These are phyloP conservation scores for Gastrophryne carolinensis DNA, from an alignment of 2,797 vertebrate genomes.

Conservation along the genomic window DNA sequence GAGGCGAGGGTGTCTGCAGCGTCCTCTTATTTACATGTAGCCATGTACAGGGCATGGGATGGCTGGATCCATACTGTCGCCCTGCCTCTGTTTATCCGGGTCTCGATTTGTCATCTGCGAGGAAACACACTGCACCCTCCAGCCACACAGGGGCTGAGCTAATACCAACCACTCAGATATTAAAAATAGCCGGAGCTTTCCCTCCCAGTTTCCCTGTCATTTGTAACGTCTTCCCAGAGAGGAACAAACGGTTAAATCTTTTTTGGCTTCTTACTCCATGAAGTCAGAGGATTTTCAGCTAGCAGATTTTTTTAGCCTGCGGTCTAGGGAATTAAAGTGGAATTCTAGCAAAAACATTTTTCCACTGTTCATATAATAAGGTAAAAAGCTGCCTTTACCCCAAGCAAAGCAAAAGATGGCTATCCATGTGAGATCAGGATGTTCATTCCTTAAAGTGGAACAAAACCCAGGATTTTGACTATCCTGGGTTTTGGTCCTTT, in stretches of 20 bases:
- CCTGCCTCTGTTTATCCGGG: slow-evolving; percentile 9
- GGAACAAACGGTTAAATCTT: neutral
- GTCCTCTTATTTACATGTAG: slow-evolving; percentile 33
- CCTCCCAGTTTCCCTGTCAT: slow-evolving; percentile 19
- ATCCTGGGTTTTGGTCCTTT: too few relatives aligned
- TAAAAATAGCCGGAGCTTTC: slow-evolving; percentile 43
- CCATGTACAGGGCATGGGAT: neutral
- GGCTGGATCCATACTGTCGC: neutral
- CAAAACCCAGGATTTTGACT: too few relatives aligned
- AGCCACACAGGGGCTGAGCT: slow-evolving; percentile 10
- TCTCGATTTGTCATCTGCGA: slow-evolving; percentile 14
- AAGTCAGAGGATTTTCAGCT: slow-evolving; percentile 20
- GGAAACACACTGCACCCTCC: neutral
- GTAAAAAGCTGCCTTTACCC: too few relatives aligned
- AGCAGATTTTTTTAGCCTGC: too few relatives aligned
- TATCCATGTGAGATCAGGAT: too few relatives aligned
- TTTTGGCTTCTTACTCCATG: neutral
- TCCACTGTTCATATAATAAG: too few relatives aligned
- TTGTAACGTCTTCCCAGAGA: neutral
- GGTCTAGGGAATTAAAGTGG: too few relatives aligned
- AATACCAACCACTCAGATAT: slow-evolving; percentile 16
- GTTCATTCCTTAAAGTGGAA: too few relatives aligned
- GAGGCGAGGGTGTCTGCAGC: neutral
- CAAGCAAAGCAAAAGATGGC: too few relatives aligned
- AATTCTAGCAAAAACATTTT: too few relatives aligned